These are phyloP conservation scores for Carcina quercana DNA, from an alignment of 2,888 invertebrate species.

Conservation along the genomic window DNA sequence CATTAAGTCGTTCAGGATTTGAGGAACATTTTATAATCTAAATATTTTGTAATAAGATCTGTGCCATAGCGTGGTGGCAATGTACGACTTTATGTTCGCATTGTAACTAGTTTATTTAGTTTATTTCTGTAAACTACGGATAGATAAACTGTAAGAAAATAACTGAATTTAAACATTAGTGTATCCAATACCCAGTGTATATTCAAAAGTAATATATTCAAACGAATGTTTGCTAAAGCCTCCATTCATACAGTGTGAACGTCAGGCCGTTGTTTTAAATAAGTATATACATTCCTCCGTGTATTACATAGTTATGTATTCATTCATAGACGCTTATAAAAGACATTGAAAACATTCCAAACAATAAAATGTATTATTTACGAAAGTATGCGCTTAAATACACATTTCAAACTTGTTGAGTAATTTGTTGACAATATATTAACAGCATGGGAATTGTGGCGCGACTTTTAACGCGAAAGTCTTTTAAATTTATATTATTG, in stretches of 20 bases:
- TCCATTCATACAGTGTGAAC: conserved; percentile 25
- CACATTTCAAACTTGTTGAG: conserved; percentile 49
- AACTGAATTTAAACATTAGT: conserved; percentile 32
- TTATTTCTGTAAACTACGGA: conserved; percentile 57
- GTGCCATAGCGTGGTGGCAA: conserved; percentile 70
- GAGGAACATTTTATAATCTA: conserved; percentile 45
- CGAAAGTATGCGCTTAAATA: conserved; percentile 64
- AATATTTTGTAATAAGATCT: conserved; percentile 57
- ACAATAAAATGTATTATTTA: conserved; percentile 41
- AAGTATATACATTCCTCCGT: conserved; percentile 52
- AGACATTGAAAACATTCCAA: conserved; percentile 59
- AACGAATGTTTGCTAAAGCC: conserved; percentile 24
- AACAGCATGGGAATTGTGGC: too few species aligned
- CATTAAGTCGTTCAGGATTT: too few species aligned
- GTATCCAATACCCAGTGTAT: conserved; percentile 33
- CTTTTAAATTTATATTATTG: too few species aligned
- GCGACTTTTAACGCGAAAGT: too few species aligned
- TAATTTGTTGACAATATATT: too few species aligned
- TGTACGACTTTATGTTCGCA: conserved; percentile 56
- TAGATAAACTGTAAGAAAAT: conserved; percentile 53
- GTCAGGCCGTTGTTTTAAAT: conserved; percentile 30
- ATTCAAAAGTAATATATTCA: conserved; percentile 20
- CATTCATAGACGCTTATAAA: conserved; percentile 32
- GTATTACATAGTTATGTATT: conserved; percentile 27
- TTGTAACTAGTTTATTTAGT: conserved; percentile 57